Percentiles rank a stretch among this genome's conserved stretches.
phyloP scores from a whole-genome alignment of 37 sponge, comb jelly and placozoan genomes.

The Dysidea cf. avara region DNA sequence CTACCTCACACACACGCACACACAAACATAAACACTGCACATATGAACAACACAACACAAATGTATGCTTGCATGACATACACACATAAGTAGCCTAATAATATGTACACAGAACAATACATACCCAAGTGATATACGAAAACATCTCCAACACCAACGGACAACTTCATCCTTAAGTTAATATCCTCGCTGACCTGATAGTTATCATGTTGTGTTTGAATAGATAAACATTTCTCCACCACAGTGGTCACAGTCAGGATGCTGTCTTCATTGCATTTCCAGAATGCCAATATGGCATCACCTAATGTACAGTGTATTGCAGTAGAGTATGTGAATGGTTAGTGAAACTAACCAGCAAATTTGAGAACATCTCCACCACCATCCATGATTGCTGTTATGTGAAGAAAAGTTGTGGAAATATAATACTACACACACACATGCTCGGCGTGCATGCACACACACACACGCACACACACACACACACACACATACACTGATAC shows the following conservation, averaged over 20 bases:
- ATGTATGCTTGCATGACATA: too few species aligned
- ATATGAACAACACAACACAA: too few species aligned
- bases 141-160: constrained; percentile 67
- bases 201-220: constrained; percentile 79
- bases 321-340: not conserved
- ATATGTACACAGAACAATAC: too few species aligned
- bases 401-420: too few species aligned
- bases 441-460: not conserved
- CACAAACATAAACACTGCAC: too few species aligned
- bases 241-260: constrained; percentile 54
- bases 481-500: not conserved
- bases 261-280: constrained; percentile 63
- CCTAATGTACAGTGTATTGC: constrained; percentile 17
- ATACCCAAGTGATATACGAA: constrained; percentile 66
- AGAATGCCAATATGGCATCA: constrained; percentile 88
- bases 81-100: too few species aligned
- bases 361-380: constrained; percentile 89
- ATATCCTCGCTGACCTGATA: constrained; percentile 63
- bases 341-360: constrained; percentile 89
- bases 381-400: constrained; percentile 67
- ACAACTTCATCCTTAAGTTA: constrained; percentile 72
- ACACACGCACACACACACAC: not conserved
- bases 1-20: too few species aligned
- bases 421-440: not conserved
- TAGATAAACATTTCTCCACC: constrained; percentile 50